A percentile compares a stretch with the other conserved stretches of the same genome.
phyloP scores from a whole-genome alignment of 1,140 invertebrate genomes.

The Sesamia nonagrioides region DNA sequence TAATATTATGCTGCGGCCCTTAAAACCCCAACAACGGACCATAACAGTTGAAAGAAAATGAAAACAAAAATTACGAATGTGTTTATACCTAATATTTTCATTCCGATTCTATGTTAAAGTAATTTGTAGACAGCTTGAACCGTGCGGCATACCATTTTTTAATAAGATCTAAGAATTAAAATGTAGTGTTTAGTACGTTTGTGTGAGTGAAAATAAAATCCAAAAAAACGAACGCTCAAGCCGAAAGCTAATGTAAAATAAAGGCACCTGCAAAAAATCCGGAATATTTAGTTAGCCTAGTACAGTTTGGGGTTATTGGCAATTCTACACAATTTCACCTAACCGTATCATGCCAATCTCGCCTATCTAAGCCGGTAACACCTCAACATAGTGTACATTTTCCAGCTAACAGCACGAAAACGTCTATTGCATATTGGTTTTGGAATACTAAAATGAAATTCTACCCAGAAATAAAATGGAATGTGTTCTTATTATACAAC shows the following conservation, averaged over 20 bases:
- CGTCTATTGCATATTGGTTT: slow-evolving; percentile 30
- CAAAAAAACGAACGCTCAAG: too few species aligned
- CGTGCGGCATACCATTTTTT: too few species aligned
- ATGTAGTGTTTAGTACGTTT: too few species aligned
- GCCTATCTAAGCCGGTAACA: background rate
- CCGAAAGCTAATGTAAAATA: background rate
- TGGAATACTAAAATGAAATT: slow-evolving; percentile 19
- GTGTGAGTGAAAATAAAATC: background rate
- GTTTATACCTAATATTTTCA: too few species aligned
- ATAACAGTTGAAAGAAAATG: too few species aligned
- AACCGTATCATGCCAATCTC: slow-evolving; percentile 1
- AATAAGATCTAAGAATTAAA: too few species aligned
- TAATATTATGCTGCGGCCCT: too few species aligned
- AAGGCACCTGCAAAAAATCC: background rate
- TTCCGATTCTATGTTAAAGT: too few species aligned
- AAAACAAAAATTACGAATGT: too few species aligned
- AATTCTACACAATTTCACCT: background rate
- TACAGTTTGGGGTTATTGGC: slow-evolving; percentile 13
- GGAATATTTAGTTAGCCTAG: background rate
- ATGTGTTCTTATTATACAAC: background rate
- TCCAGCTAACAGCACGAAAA: background rate
- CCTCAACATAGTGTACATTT: slow-evolving; percentile 4
- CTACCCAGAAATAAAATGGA: background rate
- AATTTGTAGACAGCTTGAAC: too few species aligned
- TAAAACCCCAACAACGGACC: too few species aligned